phyloP scores from a whole-genome alignment of 2,113 vertebrate genomes.

The Microcebus murinus region DNA sequence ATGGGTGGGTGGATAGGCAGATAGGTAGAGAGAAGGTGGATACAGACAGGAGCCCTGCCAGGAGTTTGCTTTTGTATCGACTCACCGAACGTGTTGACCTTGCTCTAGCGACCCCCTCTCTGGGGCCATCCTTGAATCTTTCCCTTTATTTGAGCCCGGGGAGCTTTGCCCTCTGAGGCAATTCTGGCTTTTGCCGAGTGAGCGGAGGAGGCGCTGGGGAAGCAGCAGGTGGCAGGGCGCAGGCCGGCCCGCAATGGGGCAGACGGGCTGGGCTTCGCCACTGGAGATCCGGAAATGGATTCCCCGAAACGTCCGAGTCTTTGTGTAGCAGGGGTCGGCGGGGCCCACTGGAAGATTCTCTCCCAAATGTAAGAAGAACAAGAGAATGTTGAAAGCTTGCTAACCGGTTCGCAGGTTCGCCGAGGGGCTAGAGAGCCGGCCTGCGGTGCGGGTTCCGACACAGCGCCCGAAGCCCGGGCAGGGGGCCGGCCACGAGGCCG shows the following conservation, averaged over 20 bases:
- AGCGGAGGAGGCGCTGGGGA: neutral
- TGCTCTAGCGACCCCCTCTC: neutral
- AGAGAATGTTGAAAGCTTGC: neutral
- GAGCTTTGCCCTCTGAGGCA: neutral
- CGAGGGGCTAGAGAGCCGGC: neutral
- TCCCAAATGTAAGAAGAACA: neutral
- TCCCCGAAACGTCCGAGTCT: neutral
- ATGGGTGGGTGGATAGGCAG: neutral
- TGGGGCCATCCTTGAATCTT: neutral
- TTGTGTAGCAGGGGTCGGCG: neutral
- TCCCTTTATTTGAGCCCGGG: neutral
- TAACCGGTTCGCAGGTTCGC: neutral
- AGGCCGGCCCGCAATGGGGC: neutral
- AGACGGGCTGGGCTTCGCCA: neutral
- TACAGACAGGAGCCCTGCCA: neutral
- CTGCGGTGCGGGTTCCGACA: neutral
- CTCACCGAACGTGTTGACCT: neutral
- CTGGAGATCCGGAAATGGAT: neutral
- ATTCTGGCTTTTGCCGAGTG: neutral
- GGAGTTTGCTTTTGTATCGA: neutral
- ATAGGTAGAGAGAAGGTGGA: neutral
- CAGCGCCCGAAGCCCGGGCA: neutral
- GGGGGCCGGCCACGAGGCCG: too few species aligned
- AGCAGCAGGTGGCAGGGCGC: neutral
- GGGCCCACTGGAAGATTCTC: neutral